A percentile compares a stretch with the other conserved stretches of the same genome.
phyloP scores from a whole-genome alignment of 2,113 vertebrate species.

The Delphinus delphis region DNA sequence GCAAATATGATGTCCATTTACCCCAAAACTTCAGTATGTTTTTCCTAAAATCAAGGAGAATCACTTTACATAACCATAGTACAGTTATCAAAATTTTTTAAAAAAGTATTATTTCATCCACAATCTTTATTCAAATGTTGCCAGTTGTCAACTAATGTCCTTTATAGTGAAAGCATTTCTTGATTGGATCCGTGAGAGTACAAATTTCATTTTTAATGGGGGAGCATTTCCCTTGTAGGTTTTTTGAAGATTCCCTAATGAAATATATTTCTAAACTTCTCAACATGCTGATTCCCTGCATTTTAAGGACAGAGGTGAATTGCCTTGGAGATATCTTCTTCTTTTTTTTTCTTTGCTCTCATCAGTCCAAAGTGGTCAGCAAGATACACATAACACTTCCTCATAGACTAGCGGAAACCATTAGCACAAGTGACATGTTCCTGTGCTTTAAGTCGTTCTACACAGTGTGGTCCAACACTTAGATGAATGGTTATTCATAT shows the following conservation, averaged over 20 bases:
- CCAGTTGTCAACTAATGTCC: neutral
- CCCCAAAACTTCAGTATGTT: neutral
- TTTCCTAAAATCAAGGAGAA: constrained; percentile 20
- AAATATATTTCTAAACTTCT: neutral
- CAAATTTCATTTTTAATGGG: constrained; percentile 44
- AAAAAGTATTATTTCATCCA: neutral
- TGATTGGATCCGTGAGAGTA: neutral
- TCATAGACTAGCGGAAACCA: constrained; percentile 44
- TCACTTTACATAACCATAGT: neutral
- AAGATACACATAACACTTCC: constrained; percentile 54
- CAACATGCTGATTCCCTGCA: neutral
- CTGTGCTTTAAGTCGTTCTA: constrained; percentile 49
- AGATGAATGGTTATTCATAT: constrained; percentile 67
- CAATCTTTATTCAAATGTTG: neutral
- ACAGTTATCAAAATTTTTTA: neutral
- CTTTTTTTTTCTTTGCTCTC: neutral
- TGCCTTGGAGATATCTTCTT: neutral
- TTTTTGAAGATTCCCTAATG: neutral
- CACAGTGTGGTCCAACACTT: constrained; percentile 44
- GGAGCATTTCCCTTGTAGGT: neutral
- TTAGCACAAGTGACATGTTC: constrained; percentile 44
- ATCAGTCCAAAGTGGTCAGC: constrained; percentile 40
- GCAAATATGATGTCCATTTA: neutral
- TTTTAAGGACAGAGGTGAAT: constrained; percentile 28
- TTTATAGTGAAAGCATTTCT: constrained; percentile 3